Conservation (phyloP, 2,797 vertebrate genomes). For the Kryptopterus vitreolus region DNA sequence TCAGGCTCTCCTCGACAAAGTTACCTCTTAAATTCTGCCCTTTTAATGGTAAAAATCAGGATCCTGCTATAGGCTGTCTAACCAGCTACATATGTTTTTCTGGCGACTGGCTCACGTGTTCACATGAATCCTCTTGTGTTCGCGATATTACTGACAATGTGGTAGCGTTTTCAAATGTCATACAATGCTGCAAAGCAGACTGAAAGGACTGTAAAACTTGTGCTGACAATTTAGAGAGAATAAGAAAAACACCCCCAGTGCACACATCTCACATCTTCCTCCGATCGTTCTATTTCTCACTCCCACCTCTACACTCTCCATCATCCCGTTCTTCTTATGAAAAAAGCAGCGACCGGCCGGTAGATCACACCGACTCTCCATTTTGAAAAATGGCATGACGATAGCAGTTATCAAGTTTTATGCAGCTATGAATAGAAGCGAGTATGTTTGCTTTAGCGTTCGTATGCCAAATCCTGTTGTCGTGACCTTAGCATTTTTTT, state of each 20-base stretch:
- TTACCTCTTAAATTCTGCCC: neutral
- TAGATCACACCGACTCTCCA: slow-evolving; percentile 15
- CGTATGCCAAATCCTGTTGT: slow-evolving; percentile 11
- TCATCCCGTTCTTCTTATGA: slow-evolving; percentile 25
- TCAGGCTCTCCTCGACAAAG: neutral
- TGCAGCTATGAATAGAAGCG: slow-evolving; percentile 25
- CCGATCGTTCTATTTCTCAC: slow-evolving; percentile 24
- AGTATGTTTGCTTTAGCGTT: neutral
- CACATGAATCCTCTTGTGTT: slow-evolving; percentile 20
- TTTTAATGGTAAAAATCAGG: neutral
- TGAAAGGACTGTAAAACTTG: slow-evolving; percentile 9
- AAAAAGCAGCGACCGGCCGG: slow-evolving; percentile 33
- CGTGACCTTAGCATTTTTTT: slow-evolving; percentile 22
- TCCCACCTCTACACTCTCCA: slow-evolving; percentile 32
- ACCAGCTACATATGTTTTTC: neutral
- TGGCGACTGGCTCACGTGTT: neutral
- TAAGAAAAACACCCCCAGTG: neutral
- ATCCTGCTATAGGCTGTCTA: neutral
- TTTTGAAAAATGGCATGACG: slow-evolving; percentile 41
- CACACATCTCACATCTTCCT: slow-evolving; percentile 2
- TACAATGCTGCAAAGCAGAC: slow-evolving; percentile 5
- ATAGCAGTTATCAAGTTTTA: slow-evolving; percentile 28
- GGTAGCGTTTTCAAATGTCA: slow-evolving; percentile 16
- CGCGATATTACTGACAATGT: slow-evolving; percentile 20
- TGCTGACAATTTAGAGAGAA: slow-evolving; percentile 14